Conservation (phyloP, 2,888 invertebrate species). For the Orchesella flavescens region DNA sequence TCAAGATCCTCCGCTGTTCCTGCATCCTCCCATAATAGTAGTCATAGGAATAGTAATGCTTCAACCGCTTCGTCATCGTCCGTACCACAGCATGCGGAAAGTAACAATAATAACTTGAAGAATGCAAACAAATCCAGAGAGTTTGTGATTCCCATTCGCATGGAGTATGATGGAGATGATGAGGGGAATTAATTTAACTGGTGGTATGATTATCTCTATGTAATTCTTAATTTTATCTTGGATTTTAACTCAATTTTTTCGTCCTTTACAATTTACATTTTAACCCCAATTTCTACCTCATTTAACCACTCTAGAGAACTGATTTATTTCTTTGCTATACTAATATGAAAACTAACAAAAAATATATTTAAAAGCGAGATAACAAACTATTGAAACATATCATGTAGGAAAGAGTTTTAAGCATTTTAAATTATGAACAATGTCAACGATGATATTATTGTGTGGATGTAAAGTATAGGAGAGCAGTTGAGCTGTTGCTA, state of each 20-base stretch:
- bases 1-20: constrained; percentile 32
- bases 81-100: constrained; percentile 1
- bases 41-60: constrained; percentile 35
- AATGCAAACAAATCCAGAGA: constrained; percentile 43
- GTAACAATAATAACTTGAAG: not conserved
- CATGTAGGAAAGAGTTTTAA: no score
- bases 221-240: no score
- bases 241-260: not conserved
- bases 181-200: constrained; percentile 16
- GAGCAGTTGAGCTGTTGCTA: no score
- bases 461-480: no score
- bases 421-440: no score
- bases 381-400: no score
- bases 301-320: no score
- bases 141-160: constrained; percentile 57
- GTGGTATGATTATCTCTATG: no score
- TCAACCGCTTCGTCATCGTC: constrained; percentile 24
- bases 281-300: not conserved
- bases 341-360: no score
- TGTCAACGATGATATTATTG: no score
- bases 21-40: constrained; percentile 23
- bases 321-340: no score
- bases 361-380: no score
- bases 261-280: not conserved
- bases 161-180: constrained; percentile 49